These are phyloP conservation scores for Cyprinodon brontotheroides DNA, from an alignment of 2,113 vertebrate genomes.

Conservation along the genomic window DNA sequence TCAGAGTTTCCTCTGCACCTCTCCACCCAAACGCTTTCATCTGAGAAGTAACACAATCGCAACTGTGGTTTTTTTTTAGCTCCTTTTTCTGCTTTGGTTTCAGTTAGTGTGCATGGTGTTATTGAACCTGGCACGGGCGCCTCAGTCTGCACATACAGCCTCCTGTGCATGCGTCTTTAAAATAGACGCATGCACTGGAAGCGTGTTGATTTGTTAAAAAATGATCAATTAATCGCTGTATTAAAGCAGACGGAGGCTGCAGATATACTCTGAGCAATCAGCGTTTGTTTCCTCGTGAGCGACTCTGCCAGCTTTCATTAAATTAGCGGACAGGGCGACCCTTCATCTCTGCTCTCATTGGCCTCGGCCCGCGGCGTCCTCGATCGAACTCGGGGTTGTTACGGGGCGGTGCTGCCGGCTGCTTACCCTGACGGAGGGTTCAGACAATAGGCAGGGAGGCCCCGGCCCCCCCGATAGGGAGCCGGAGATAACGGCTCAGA, in stretches of 20 bases:
- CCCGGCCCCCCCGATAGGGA: conserved; percentile 29
- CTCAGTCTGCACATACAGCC: too few relatives aligned
- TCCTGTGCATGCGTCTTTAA: too few relatives aligned
- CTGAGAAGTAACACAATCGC: too few relatives aligned
- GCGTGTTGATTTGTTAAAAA: too few relatives aligned
- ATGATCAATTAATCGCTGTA: background rate
- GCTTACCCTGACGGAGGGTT: background rate
- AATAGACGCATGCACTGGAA: too few relatives aligned
- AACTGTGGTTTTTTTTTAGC: too few relatives aligned
- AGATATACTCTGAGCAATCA: conserved; percentile 21
- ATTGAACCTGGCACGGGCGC: too few relatives aligned
- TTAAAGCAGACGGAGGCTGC: conserved; percentile 7
- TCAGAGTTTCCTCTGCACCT: too few relatives aligned
- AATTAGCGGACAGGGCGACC: conserved; percentile 10
- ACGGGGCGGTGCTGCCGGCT: conserved; percentile 46
- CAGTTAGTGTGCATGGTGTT: too few relatives aligned
- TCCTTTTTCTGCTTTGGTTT: too few relatives aligned
- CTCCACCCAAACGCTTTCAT: too few relatives aligned
- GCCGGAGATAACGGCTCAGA: background rate
- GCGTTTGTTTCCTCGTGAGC: conserved; percentile 35
- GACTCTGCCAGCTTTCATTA: conserved; percentile 27
- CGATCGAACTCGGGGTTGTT: conserved; percentile 28
- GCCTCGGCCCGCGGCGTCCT: background rate
- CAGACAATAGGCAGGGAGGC: conserved; percentile 69
- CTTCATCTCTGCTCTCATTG: conserved; percentile 14